phyloP scores from a whole-genome alignment of 2,888 invertebrate species.

The Mesorhabditis belari region DNA sequence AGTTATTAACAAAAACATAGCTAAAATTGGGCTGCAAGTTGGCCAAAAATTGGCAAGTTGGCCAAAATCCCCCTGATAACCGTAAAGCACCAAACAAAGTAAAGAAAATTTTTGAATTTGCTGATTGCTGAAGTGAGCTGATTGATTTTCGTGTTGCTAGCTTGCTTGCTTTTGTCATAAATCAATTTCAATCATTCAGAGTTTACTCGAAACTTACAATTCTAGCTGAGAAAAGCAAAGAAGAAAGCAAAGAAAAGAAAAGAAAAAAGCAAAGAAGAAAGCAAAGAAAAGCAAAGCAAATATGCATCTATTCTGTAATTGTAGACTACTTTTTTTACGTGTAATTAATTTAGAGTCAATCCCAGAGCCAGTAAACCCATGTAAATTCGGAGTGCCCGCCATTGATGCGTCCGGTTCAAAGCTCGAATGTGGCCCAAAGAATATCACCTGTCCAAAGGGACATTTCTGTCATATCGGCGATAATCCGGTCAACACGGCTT shows the following conservation, averaged over 20 bases:
- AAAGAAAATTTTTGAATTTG: too few species aligned
- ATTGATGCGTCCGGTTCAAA: constrained; percentile 20
- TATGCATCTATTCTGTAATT: too few species aligned
- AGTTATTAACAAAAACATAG: too few species aligned
- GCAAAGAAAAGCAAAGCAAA: too few species aligned
- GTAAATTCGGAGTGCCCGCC: constrained; percentile 38
- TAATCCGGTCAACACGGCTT: constrained; percentile 39
- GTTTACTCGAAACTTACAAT: neutral
- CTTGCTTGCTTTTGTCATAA: too few species aligned
- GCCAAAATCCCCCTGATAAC: too few species aligned
- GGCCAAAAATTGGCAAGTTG: too few species aligned
- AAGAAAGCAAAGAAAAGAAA: neutral
- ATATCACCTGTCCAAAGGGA: constrained; percentile 39
- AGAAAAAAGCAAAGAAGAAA: neutral
- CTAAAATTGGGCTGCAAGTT: too few species aligned
- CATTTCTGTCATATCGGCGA: constrained; percentile 52
- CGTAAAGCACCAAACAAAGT: too few species aligned
- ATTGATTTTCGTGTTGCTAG: too few species aligned
- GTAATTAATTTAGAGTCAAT: constrained; percentile 13
- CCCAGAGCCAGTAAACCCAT: constrained; percentile 37
- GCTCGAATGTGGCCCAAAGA: constrained; percentile 32
- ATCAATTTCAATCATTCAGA: neutral
- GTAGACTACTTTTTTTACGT: too few species aligned
- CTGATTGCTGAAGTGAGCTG: too few species aligned
- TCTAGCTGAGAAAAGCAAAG: neutral